These are phyloP conservation scores for Hydroisotoma schaefferi DNA, from an alignment of 2,888 invertebrate species.

Conservation along the genomic window DNA sequence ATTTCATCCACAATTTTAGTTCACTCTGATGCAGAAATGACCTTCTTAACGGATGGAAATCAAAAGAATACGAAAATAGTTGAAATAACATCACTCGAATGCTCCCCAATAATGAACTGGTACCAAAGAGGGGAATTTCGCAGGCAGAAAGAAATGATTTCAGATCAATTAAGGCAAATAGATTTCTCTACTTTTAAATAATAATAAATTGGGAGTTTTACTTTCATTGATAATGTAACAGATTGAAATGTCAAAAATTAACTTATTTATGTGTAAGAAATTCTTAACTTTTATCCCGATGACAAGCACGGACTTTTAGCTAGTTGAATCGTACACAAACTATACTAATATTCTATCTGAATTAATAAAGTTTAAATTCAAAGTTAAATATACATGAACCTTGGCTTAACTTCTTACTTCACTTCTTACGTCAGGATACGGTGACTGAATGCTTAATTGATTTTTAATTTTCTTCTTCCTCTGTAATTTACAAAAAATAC, in stretches of 20 bases:
- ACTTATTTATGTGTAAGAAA: too few species aligned
- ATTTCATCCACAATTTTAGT: conserved; percentile 58
- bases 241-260: too few species aligned
- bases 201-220: conserved; percentile 3
- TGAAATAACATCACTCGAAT: conserved; percentile 63
- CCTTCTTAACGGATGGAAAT: conserved; percentile 53
- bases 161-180: conserved; percentile 47
- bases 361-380: too few species aligned
- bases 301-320: too few species aligned
- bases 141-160: conserved; percentile 52
- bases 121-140: conserved; percentile 61
- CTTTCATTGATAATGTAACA: too few species aligned
- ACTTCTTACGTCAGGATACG: too few species aligned
- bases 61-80: conserved; percentile 54
- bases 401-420: too few species aligned
- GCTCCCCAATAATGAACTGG: conserved; percentile 59
- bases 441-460: too few species aligned
- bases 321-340: too few species aligned
- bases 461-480: conserved; percentile 22
- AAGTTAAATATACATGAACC: too few species aligned
- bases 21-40: conserved; percentile 61
- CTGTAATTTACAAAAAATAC: conserved; percentile 10
- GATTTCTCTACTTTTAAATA: conserved; percentile 23
- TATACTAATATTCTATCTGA: too few species aligned
- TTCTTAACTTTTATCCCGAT: too few species aligned